A percentile compares a stretch with the other conserved stretches of the same genome.
Evolutionary conservation across 2,888 invertebrate genomes (phyloP).

Genomic region (Imbricaverruca yamaguchii): DNA sequence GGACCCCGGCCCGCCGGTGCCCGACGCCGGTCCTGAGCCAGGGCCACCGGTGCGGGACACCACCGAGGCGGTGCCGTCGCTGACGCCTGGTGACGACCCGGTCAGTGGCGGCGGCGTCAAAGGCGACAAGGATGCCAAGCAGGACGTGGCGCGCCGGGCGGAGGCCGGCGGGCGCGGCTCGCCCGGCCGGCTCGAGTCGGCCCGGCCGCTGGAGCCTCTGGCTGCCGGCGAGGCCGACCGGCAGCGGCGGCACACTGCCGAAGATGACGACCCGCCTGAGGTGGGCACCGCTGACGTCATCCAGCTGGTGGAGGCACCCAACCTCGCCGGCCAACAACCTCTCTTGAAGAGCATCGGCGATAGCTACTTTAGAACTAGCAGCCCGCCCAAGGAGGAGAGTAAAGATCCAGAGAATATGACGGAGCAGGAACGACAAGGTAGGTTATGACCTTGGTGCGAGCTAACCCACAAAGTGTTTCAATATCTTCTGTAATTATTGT

Average conservation of each 20-base stretch:
- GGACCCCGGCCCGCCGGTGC: too few relatives aligned
- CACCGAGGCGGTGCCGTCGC: too few relatives aligned
- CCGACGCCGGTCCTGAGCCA: too few relatives aligned
- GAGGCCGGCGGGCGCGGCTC: too few relatives aligned
- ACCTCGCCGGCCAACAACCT: constrained; percentile 2
- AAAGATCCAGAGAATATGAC: background rate
- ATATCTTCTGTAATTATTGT: background rate
- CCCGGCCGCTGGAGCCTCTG: background rate
- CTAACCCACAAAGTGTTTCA: background rate
- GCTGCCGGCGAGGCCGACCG: background rate
- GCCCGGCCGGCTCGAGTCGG: too few relatives aligned
- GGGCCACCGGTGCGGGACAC: too few relatives aligned
- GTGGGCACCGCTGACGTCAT: background rate
- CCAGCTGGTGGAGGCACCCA: constrained; percentile 1
- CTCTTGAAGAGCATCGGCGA: constrained; percentile 17
- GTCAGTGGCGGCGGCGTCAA: too few relatives aligned
- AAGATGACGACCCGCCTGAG: background rate
- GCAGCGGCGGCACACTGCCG: background rate
- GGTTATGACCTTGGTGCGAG: background rate
- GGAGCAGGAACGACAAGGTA: constrained; percentile 9
- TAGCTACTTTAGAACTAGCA: background rate
- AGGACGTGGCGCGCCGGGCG: too few relatives aligned
- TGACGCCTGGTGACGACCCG: too few relatives aligned
- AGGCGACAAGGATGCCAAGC: too few relatives aligned
- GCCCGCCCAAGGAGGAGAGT: background rate